These are phyloP conservation scores for Antrozous pallidus DNA, from an alignment of 2,797 vertebrate genomes.

Conservation along the genomic window DNA sequence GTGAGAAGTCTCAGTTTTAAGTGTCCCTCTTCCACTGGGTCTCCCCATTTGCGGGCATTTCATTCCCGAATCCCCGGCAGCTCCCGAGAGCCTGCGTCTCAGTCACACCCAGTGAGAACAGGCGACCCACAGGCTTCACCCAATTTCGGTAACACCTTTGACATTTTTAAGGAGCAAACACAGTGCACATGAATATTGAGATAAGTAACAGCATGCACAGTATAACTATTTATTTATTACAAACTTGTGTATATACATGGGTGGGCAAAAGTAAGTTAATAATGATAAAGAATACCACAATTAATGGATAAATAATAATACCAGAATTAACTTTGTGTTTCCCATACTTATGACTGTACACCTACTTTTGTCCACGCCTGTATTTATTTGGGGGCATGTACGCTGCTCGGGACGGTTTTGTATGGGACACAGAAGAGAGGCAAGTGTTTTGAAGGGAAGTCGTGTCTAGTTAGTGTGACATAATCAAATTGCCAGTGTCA, in stretches of 20 bases:
- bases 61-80: background rate
- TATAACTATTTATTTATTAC: background rate
- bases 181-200: background rate
- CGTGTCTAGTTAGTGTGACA: background rate
- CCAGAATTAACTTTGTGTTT: background rate
- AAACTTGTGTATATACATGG: background rate
- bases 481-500: background rate
- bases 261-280: background rate
- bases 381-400: background rate
- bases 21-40: background rate
- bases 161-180: background rate
- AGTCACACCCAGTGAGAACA: background rate
- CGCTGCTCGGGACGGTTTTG: background rate
- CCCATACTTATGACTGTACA: background rate
- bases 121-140: background rate
- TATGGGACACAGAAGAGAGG: background rate
- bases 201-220: background rate
- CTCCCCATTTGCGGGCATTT: background rate
- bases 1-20: background rate
- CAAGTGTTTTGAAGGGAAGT: background rate
- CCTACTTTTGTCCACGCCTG: no score
- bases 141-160: background rate
- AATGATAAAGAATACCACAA: background rate
- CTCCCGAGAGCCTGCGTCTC: no score
- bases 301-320: background rate